phyloP scores from a whole-genome alignment of 2,113 vertebrate genomes.

The Mugil cephalus region DNA sequence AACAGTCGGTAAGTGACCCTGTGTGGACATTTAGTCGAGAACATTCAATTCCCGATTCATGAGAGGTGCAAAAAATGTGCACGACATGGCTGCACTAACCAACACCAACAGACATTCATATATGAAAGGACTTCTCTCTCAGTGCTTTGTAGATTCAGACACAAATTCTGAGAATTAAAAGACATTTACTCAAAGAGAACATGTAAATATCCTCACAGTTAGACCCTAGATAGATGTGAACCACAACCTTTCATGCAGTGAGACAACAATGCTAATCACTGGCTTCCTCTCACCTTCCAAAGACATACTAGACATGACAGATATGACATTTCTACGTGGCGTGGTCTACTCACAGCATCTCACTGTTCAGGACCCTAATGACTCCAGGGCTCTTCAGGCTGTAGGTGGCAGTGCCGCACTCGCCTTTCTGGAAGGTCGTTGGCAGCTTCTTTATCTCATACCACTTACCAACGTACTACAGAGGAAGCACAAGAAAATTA shows the following conservation, averaged over 20 bases:
- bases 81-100: neutral
- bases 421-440: slow-evolving; percentile 84
- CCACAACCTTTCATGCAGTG: too few relatives aligned
- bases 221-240: too few relatives aligned
- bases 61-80: too few relatives aligned
- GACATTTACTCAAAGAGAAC: too few relatives aligned
- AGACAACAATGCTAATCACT: too few relatives aligned
- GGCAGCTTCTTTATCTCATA: slow-evolving; percentile 89
- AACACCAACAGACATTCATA: neutral
- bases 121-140: too few relatives aligned
- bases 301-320: too few relatives aligned
- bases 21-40: neutral
- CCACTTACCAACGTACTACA: slow-evolving; percentile 89
- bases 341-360: slow-evolving; percentile 72
- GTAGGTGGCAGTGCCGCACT: slow-evolving; percentile 86
- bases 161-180: neutral
- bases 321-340: neutral
- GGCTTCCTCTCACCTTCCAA: too few relatives aligned
- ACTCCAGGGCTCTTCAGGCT: slow-evolving; percentile 81
- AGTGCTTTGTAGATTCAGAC: neutral
- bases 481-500: slow-evolving; percentile 20
- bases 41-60: neutral
- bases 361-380: slow-evolving; percentile 85
- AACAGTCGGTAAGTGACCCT: slow-evolving; percentile 9
- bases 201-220: too few relatives aligned